Conservation (phyloP, 2,797 vertebrate species). For the Eurystomus glaucurus region DNA sequence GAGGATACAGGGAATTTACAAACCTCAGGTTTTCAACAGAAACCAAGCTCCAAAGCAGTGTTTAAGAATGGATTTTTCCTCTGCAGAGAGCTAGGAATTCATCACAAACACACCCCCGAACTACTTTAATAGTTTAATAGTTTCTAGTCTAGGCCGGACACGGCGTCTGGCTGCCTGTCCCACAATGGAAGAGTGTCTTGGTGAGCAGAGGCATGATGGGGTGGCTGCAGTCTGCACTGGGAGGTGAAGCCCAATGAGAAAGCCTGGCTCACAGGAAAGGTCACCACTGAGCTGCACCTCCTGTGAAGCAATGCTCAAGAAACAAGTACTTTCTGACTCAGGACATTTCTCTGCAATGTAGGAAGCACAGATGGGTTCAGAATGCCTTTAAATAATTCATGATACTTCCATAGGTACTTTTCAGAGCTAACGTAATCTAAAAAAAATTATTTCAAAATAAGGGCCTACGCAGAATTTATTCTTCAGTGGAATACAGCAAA, state of each 20-base stretch:
- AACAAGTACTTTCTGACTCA: neutral
- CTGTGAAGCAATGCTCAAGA: neutral
- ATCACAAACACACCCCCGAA: neutral
- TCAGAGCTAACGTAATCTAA: neutral
- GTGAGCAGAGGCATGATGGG: accelerated
- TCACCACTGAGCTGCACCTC: neutral
- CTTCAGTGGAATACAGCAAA: neutral
- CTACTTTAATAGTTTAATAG: neutral
- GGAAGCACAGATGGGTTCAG: neutral
- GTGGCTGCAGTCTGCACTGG: neutral
- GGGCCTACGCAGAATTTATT: neutral
- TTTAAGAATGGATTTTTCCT: neutral
- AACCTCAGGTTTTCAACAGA: neutral
- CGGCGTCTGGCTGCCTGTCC: accelerated
- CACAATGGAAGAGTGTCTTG: neutral
- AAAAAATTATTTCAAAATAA: neutral
- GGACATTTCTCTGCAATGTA: neutral
- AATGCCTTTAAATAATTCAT: neutral
- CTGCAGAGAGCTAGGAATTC: neutral
- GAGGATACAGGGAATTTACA: neutral
- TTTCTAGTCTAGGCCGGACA: neutral
- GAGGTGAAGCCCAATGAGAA: neutral
- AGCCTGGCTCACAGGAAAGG: neutral
- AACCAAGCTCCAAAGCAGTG: neutral
- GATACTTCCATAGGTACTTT: neutral